phyloP scores from a whole-genome alignment of 2,888 invertebrate genomes.

The Caenorhabditis parvicauda region DNA sequence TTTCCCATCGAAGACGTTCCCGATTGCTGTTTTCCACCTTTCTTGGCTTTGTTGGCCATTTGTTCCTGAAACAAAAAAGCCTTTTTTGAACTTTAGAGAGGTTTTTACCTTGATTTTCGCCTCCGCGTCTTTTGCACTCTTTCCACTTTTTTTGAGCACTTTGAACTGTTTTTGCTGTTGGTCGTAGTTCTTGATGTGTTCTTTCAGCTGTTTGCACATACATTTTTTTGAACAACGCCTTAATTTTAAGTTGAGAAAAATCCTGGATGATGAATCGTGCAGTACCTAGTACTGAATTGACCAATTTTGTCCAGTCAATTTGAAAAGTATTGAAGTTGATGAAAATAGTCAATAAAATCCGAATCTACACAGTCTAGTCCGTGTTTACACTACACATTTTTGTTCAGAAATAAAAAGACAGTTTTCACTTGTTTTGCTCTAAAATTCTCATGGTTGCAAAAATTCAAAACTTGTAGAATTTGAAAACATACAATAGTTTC shows the following conservation, averaged over 20 bases:
- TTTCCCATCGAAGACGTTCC: slow-evolving; percentile 23
- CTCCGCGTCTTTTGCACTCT: slow-evolving; percentile 86
- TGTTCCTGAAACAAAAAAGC: slow-evolving; percentile 8
- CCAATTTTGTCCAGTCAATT: too few relatives aligned
- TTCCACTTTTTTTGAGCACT: slow-evolving; percentile 91
- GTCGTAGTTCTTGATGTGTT: slow-evolving; percentile 93
- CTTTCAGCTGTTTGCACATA: slow-evolving; percentile 87
- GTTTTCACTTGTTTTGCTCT: too few relatives aligned
- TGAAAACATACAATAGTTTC: slow-evolving; percentile 76
- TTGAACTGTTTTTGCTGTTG: slow-evolving; percentile 95
- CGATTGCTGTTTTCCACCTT: slow-evolving; percentile 29
- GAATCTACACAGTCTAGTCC: too few relatives aligned
- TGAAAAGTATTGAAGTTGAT: too few relatives aligned
- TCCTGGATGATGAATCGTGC: too few relatives aligned
- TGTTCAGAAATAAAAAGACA: too few relatives aligned
- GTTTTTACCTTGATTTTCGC: slow-evolving; percentile 40
- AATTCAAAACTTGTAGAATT: not conserved
- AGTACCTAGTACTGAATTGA: too few relatives aligned
- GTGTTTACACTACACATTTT: too few relatives aligned
- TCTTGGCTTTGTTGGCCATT: slow-evolving; percentile 34
- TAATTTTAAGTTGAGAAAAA: too few relatives aligned
- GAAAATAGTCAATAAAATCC: too few relatives aligned
- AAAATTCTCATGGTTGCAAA: too few relatives aligned
- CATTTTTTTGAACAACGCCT: slow-evolving; percentile 89
- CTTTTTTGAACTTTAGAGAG: not conserved